Conservation (phyloP, 2,113 vertebrate species). For the Callionymus lyra region DNA sequence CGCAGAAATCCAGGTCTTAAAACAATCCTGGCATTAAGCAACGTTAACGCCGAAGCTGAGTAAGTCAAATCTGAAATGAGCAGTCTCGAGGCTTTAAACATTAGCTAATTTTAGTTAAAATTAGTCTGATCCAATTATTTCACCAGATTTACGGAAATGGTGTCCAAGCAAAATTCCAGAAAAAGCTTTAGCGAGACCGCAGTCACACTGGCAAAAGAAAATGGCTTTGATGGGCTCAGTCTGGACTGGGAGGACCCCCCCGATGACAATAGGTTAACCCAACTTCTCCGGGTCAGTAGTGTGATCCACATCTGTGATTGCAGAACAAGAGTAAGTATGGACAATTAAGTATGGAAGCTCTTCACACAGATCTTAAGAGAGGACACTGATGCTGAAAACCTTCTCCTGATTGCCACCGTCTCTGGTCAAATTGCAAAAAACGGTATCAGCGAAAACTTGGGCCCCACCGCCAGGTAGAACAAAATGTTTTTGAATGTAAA, state of each 20-base stretch:
- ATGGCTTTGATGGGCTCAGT: conserved; percentile 59
- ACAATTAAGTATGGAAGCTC: no score
- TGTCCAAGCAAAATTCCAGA: conserved; percentile 50
- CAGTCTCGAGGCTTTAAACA: no score
- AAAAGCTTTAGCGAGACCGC: conserved; percentile 69
- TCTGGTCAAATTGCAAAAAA: no score
- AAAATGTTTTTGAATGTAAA: no score
- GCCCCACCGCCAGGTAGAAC: not conserved
- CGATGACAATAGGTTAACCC: not conserved
- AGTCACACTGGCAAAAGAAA: conserved; percentile 55
- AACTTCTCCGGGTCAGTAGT: not conserved
- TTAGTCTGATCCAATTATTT: conserved; percentile 3
- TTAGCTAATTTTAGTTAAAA: no score
- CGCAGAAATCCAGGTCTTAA: conserved; percentile 69
- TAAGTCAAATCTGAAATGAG: conserved; percentile 53
- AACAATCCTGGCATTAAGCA: conserved; percentile 75
- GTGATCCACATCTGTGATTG: not conserved
- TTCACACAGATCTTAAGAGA: no score
- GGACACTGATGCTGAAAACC: no score
- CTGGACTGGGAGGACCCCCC: not conserved
- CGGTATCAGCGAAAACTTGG: no score
- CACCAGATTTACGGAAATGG: conserved; percentile 60
- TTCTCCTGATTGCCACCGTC: no score
- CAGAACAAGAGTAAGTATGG: no score
- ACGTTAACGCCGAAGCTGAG: conserved; percentile 73